Evolutionary conservation across 2,797 vertebrate genomes (phyloP).

Genomic region (Sebastes hopkinsi): DNA sequence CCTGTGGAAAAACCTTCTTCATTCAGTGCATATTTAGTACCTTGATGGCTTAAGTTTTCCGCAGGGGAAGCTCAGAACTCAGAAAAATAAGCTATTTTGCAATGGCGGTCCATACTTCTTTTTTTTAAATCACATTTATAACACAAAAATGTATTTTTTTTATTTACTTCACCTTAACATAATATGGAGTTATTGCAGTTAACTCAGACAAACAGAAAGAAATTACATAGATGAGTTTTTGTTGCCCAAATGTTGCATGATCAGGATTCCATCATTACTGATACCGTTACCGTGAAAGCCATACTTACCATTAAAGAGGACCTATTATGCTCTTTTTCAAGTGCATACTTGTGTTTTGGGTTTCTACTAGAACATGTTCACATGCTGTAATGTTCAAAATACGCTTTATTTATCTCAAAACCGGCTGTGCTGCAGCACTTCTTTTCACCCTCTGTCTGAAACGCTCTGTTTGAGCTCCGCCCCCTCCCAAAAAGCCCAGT

Average conservation of each 20-base stretch:
- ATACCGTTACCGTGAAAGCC: not conserved
- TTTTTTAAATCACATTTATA: not conserved
- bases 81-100: conserved; percentile 41
- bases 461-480: too few species aligned
- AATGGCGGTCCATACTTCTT: conserved; percentile 5
- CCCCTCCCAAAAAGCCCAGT: too few species aligned
- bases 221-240: not conserved
- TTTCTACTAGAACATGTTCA: not conserved
- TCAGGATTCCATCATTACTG: not conserved
- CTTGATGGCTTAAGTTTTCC: conserved; percentile 31
- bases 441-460: too few species aligned
- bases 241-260: not conserved
- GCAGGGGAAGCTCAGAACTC: conserved; percentile 18
- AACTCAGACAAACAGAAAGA: not conserved
- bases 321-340: too few species aligned
- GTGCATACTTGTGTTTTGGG: not conserved
- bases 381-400: not conserved
- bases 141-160: too few species aligned
- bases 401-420: too few species aligned
- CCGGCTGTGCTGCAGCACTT: too few species aligned
- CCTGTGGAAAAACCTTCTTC: conserved; percentile 19
- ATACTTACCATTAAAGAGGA: too few species aligned
- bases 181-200: not conserved
- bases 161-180: not conserved
- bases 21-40: not conserved